phyloP scores from a whole-genome alignment of 1,140 invertebrate species.

The Laodelphax striatellus region DNA sequence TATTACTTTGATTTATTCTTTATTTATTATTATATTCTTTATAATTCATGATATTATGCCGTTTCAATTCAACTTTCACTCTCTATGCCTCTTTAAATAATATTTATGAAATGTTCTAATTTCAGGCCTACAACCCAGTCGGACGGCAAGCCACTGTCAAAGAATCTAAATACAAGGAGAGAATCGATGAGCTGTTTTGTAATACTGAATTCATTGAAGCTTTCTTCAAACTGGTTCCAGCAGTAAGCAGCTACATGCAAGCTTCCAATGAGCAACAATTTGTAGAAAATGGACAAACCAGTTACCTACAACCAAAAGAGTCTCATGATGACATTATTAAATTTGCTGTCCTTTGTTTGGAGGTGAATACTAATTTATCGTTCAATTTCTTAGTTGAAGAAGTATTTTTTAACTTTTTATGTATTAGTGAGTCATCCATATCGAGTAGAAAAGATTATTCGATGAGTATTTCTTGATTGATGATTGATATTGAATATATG shows the following conservation, averaged over 20 bases:
- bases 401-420: too few species aligned
- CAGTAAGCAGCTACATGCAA: constrained; percentile 36
- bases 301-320: constrained; percentile 34
- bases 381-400: constrained; percentile 3
- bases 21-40: too few species aligned
- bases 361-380: constrained; percentile 30
- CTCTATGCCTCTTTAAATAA: too few species aligned
- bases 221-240: constrained; percentile 41
- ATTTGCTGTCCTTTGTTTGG: constrained; percentile 47
- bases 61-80: too few species aligned
- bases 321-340: constrained; percentile 41
- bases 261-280: constrained; percentile 20
- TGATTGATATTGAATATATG: too few species aligned
- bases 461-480: too few species aligned
- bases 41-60: too few species aligned
- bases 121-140: constrained; percentile 29
- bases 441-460: too few species aligned
- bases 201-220: constrained; percentile 38
- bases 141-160: constrained; percentile 22
- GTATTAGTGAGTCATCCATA: too few species aligned
- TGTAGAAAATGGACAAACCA: background rate
- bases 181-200: constrained; percentile 40
- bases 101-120: background rate
- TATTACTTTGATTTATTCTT: too few species aligned
- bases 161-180: constrained; percentile 37